Evolutionary conservation across 2,113 vertebrate species (phyloP).

Genomic region (Charadrius vociferus): DNA sequence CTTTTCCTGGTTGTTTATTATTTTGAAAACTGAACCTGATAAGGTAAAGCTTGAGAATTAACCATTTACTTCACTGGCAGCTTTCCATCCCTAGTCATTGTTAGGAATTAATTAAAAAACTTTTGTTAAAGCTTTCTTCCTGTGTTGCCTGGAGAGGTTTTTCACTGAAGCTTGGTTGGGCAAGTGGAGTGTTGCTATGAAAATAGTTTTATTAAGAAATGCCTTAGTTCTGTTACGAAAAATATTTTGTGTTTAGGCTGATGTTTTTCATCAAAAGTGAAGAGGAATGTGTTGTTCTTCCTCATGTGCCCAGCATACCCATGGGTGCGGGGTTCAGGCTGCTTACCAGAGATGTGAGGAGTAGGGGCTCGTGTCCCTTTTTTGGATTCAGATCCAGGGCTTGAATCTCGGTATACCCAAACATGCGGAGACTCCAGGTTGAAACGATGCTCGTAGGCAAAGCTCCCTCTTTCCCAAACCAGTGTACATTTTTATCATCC

Average conservation of each 20-base stretch:
- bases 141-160: neutral
- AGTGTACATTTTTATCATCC: accelerated
- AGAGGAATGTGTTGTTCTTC: neutral
- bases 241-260: neutral
- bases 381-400: neutral
- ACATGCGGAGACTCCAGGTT: accelerated
- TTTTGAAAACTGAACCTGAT: neutral
- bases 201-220: neutral
- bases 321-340: neutral
- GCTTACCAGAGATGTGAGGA: neutral
- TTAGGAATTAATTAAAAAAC: neutral
- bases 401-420: neutral
- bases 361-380: accelerated
- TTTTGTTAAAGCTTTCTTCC: neutral
- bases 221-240: neutral
- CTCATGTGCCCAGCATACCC: neutral
- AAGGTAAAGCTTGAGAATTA: neutral
- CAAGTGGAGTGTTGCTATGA: neutral
- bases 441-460: neutral
- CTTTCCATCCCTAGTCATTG: neutral
- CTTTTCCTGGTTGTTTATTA: neutral
- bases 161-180: neutral
- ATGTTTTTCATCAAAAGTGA: neutral
- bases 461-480: neutral
- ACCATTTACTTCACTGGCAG: neutral